Conservation (phyloP, 2,113 vertebrate species). For the Pao palembangensis region DNA sequence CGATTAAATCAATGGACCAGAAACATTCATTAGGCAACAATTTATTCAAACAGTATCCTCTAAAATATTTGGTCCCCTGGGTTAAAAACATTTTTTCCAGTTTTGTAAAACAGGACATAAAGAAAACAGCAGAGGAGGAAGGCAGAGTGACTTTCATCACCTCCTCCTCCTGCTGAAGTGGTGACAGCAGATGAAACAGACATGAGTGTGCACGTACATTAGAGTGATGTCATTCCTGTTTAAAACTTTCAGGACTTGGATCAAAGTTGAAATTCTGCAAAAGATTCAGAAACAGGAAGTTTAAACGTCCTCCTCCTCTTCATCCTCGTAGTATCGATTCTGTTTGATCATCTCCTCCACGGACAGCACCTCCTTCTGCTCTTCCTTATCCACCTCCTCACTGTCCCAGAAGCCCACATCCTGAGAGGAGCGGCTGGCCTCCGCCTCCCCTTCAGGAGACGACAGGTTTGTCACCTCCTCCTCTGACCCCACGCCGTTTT, state of each 20-base stretch:
- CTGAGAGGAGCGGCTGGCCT: conserved; percentile 76
- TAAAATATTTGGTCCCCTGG: conserved; percentile 50
- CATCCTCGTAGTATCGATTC: conserved; percentile 87
- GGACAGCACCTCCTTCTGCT: conserved; percentile 68
- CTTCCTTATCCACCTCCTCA: conserved; percentile 68
- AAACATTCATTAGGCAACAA: conserved; percentile 17
- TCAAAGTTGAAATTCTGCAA: too few relatives aligned
- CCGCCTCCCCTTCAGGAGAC: conserved; percentile 61
- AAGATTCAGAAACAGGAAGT: not conserved
- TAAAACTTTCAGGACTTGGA: too few relatives aligned
- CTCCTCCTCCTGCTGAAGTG: not conserved
- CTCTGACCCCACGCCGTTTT: conserved; percentile 45
- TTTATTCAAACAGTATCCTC: conserved; percentile 56
- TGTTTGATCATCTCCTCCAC: conserved; percentile 95
- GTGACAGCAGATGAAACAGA: too few relatives aligned
- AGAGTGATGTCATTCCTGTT: too few relatives aligned
- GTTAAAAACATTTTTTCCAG: conserved; percentile 42
- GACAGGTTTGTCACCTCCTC: conserved; percentile 44
- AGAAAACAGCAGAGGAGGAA: not conserved
- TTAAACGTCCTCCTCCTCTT: conserved; percentile 64
- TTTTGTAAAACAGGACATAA: not conserved
- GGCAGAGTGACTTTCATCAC: not conserved
- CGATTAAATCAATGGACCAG: not conserved
- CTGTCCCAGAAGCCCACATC: conserved; percentile 86
- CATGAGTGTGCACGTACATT: too few relatives aligned